Percentiles rank a stretch among this genome's conserved stretches.
These are phyloP conservation scores for Phaonia tiefii DNA, from an alignment of 2,888 invertebrate genomes.

Conservation along the genomic window DNA sequence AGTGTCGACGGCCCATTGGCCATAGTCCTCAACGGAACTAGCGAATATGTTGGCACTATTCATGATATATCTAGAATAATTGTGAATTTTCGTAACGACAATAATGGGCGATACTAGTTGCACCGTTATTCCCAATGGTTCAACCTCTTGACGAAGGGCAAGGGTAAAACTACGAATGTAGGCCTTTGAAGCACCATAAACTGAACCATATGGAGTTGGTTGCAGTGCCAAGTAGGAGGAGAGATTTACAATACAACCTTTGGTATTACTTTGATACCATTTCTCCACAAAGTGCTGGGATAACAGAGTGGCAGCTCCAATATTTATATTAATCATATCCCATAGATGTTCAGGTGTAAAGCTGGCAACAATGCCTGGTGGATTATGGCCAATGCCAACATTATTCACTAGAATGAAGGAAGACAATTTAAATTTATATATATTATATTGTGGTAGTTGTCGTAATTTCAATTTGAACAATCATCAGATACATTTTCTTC, in stretches of 20 bases:
- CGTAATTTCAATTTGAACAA: too few species aligned
- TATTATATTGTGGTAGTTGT: too few species aligned
- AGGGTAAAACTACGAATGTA: conserved; percentile 89
- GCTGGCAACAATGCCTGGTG: conserved; percentile 88
- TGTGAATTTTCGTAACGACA: conserved; percentile 91
- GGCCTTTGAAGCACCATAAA: conserved; percentile 93
- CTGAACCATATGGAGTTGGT: conserved; percentile 91
- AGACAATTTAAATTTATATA: too few species aligned
- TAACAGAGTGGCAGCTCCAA: conserved; percentile 91
- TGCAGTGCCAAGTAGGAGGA: conserved; percentile 93
- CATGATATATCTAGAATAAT: conserved; percentile 87
- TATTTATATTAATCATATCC: conserved; percentile 92
- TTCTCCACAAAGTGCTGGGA: conserved; percentile 87
- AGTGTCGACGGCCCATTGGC: conserved; percentile 88
- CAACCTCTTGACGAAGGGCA: conserved; percentile 90
- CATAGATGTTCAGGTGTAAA: conserved; percentile 86
- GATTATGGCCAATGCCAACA: conserved; percentile 80
- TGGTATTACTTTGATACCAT: conserved; percentile 85
- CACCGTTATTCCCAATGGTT: conserved; percentile 86
- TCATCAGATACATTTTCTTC: too few species aligned
- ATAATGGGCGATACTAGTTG: conserved; percentile 89
- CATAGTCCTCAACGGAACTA: conserved; percentile 85
- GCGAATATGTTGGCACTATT: conserved; percentile 83
- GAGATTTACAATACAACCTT: conserved; percentile 93
- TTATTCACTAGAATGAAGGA: conserved; percentile 86